Conservation (phyloP, 2,113 vertebrate species). For the Clinocottus analis region DNA sequence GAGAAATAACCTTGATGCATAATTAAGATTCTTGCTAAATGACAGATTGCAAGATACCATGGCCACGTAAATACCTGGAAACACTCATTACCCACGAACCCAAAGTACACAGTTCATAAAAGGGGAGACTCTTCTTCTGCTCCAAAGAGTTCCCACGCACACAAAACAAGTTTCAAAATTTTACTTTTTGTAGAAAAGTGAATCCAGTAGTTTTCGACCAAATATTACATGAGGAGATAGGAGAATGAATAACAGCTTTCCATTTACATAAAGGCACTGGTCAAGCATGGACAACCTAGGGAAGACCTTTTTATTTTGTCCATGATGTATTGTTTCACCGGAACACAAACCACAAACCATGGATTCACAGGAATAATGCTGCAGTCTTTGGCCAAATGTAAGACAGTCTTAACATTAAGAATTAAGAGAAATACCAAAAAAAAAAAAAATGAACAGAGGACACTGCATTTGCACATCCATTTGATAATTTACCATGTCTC, state of each 20-base stretch:
- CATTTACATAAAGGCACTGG: neutral
- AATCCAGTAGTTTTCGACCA: slow-evolving; percentile 19
- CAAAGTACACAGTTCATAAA: slow-evolving; percentile 2
- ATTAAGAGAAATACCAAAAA: neutral
- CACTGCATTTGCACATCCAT: neutral
- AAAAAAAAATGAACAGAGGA: neutral
- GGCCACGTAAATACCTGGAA: slow-evolving; percentile 2
- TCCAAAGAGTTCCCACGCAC: slow-evolving; percentile 4
- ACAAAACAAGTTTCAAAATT: slow-evolving; percentile 20
- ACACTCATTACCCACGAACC: slow-evolving; percentile 26
- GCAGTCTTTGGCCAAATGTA: neutral
- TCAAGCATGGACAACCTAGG: neutral
- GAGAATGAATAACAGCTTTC: neutral
- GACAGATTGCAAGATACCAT: slow-evolving; percentile 8
- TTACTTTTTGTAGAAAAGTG: slow-evolving; percentile 17
- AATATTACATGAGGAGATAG: neutral
- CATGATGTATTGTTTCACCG: neutral
- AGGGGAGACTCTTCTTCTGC: neutral
- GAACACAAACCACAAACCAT: neutral
- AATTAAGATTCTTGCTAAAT: slow-evolving; percentile 36
- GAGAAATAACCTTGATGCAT: slow-evolving; percentile 40
- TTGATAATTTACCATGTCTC: neutral
- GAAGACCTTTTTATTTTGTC: neutral
- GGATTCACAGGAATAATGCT: neutral
- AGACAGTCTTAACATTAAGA: neutral